These are phyloP conservation scores for Amniataba percoides DNA, from an alignment of 2,797 vertebrate species.

Conservation along the genomic window DNA sequence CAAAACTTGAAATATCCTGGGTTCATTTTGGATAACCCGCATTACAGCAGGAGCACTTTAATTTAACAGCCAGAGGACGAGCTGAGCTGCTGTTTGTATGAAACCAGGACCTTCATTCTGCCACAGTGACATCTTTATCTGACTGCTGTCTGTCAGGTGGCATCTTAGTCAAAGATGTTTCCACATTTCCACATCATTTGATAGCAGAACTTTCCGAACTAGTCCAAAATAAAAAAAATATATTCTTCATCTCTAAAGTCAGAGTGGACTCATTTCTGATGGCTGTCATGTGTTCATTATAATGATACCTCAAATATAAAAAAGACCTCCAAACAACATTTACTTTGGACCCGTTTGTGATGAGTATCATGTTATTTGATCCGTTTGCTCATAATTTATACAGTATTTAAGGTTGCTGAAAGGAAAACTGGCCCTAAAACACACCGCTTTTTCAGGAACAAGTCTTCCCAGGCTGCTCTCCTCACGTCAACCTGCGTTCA, in stretches of 20 bases:
- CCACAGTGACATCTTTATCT: neutral
- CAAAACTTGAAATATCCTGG: constrained; percentile 72
- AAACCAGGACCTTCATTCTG: constrained; percentile 7
- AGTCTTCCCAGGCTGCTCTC: constrained; percentile 3
- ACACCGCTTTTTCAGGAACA: neutral
- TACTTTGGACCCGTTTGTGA: neutral
- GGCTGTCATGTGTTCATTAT: neutral
- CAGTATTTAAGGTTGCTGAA: constrained; percentile 6
- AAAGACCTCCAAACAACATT: too few relatives aligned
- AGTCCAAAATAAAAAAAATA: neutral
- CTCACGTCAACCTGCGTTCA: neutral
- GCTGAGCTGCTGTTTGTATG: constrained; percentile 23
- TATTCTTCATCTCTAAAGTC: neutral
- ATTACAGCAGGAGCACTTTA: constrained; percentile 56
- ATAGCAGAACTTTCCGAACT: neutral
- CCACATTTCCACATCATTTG: neutral
- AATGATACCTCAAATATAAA: too few relatives aligned
- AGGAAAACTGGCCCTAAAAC: constrained; percentile 22
- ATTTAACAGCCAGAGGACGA: constrained; percentile 46
- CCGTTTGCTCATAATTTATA: neutral
- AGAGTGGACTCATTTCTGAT: neutral
- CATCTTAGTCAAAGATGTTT: neutral
- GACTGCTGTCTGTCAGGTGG: neutral
- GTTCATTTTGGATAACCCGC: constrained; percentile 52
- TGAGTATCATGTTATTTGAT: neutral